Evolutionary conservation across 1,140 invertebrate species (phyloP), one percentile per base, ranked within the genome.

Genomic region (Rhagoletis pomonella): DNA sequence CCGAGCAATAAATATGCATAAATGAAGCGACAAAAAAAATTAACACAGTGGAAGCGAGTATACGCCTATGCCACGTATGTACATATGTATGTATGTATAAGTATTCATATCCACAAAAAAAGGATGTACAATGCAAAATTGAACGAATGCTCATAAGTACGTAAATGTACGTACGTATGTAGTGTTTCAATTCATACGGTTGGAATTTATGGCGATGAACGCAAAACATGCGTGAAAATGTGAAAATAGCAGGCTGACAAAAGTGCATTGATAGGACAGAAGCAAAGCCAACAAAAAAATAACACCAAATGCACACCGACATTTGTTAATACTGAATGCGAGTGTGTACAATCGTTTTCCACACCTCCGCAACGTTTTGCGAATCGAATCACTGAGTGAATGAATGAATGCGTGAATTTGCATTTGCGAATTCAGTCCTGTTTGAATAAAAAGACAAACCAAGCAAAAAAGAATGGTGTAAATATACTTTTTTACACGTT

Each of bases 171-270:
- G 60, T 62, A 62, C 5, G 12, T 62, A n/a, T 4, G 12, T 29
- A 62, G 60, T 81, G 55, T 81, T 19, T 10, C 47, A 9, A 47
- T 47, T 81, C 73, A 81, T 81, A 55, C 12, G 73, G 73, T 42
- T 29, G 47, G 47, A 81, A 81, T 81, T 81, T 81, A 81, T 58
- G 73, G 73, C 73, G 44, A 55, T 4, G 73, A 81, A 55, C 47
- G 73, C 47, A 81, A 81, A 81, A 81, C 73, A 81, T n/a, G 73
- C 73, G 73, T 81, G 73, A 81, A 81, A 81, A 81, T 81, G 73
- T 50, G 47, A 81, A 81, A 81, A 81, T 81, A 42, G 47, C 73
- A 55, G 73, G 47, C 73, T 81, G 73, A 81, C 73, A 81, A 81
- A 81, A 81, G 73, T 81, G 47, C 73, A 81, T 81, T 81, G 50